These are phyloP conservation scores for Trichonephila clavata DNA, from an alignment of 1,140 invertebrate species.

Conservation along the genomic window DNA sequence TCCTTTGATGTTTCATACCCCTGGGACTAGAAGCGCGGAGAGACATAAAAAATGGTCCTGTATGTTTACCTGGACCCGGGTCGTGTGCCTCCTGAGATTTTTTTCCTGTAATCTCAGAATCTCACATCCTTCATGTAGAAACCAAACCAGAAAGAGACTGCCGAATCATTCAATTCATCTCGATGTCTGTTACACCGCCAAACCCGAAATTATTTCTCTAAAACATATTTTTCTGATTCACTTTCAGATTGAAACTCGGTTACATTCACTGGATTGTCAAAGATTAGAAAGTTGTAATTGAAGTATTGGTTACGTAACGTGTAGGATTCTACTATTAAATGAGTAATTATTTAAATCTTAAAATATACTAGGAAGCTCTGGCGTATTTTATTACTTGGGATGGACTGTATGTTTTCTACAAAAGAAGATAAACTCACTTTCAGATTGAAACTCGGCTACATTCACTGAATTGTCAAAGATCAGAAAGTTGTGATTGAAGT, in stretches of 20 bases:
- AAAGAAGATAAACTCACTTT: not conserved
- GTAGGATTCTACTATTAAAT: no score
- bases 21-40: slow-evolving; percentile 37
- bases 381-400: no score
- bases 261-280: not conserved
- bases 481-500: not conserved
- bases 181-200: slow-evolving; percentile 23
- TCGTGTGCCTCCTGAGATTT: slow-evolving; percentile 74
- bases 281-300: not conserved
- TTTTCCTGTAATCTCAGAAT: slow-evolving; percentile 4
- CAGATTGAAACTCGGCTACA: not conserved
- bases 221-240: slow-evolving; percentile 1
- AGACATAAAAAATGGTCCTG: slow-evolving; percentile 40
- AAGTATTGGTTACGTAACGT: no score
- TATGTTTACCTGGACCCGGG: slow-evolving; percentile 74
- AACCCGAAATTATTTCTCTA: slow-evolving; percentile 47
- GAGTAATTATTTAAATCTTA: no score
- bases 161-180: slow-evolving; percentile 37
- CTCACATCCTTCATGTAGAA: slow-evolving; percentile 4
- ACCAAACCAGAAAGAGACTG: slow-evolving; percentile 38
- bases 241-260: not conserved
- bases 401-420: no score
- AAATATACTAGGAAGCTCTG: no score
- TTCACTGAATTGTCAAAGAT: not conserved
- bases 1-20: slow-evolving; percentile 75